Conservation (phyloP, 1,140 invertebrate species). For the Idris sp. region DNA sequence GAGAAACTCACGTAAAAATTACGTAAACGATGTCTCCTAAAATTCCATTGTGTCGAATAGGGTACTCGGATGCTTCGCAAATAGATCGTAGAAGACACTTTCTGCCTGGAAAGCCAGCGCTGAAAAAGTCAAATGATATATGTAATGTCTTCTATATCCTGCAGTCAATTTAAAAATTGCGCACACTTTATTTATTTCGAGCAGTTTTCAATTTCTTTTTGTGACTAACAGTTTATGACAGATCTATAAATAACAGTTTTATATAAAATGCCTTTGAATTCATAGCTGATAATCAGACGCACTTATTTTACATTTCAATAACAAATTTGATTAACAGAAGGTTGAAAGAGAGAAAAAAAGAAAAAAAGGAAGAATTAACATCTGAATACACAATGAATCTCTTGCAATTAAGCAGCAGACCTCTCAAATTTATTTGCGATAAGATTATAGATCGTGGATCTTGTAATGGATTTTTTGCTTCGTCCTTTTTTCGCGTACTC, state of each 20-base stretch:
- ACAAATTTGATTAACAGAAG: no score
- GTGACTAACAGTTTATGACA: no score
- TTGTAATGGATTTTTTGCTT: constrained; percentile 67
- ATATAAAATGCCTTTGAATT: no score
- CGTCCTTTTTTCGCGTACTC: constrained; percentile 49
- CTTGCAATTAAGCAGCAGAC: no score
- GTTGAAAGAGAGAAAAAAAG: no score
- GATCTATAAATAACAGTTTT: no score
- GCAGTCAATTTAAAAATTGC: constrained; percentile 19
- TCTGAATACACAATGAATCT: no score
- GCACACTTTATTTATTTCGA: no score
- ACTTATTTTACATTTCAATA: no score
- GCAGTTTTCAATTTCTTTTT: no score
- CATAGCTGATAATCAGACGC: no score
- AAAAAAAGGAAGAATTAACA: no score
- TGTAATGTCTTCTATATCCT: constrained; percentile 33
- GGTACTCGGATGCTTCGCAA: constrained; percentile 73
- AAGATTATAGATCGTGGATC: constrained; percentile 68
- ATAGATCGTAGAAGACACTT: constrained; percentile 75
- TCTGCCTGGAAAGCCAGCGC: constrained; percentile 70
- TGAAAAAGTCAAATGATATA: constrained; percentile 61
- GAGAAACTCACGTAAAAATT: constrained; percentile 74
- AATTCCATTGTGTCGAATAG: constrained; percentile 73
- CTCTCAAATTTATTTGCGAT: constrained; percentile 72
- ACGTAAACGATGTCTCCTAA: constrained; percentile 76